Evolutionary conservation across 2,888 invertebrate genomes (phyloP), one percentile per base, ranked within the genome.

Genomic region (Parnassius orleans): DNA sequence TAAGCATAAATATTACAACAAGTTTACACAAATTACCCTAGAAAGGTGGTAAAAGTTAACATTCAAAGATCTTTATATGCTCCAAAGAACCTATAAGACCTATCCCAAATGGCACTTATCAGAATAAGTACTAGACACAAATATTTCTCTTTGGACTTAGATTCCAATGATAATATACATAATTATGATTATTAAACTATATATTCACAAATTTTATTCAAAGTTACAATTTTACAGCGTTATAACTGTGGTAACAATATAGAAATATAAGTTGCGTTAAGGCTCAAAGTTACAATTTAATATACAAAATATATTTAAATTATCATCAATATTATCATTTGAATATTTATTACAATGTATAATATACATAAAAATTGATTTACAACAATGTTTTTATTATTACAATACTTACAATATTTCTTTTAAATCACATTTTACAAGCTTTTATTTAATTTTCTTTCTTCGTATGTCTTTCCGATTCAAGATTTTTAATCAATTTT

Each of bases 41-140:
- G 19, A 61, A 67, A 67, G 67, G 67, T 67, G 67, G 67, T 63
- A 47, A 60, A 52, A 53, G 63, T 63, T 58, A 42, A 57, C 51
- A 51, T 51, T 48, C 12, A 56, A 63, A 60, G 56, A 63, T 59
- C 59, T 47, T 43, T 43, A 10, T 19, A 10, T 11, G 24, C 41
- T 24, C 9, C 15, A 52, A 33, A 33, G 33, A 33, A 33, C 33
- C 33, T 33, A 33, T 33, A 33, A 56, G 60, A 60, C n/a, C 63
- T 60, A 48, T 52, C 43, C 60, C 63, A 52, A 60, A 63, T 63
- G 63, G 63, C 63, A 63, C 63, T 63, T 60, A 63, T 33, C 48
- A 10, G 46, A 11, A 53, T 64, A 64, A 60, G 60, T 47, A 64
- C 59, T 60, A 56, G 19, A 15, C 44, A 60, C 53, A 57, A 53